phyloP scores from a whole-genome alignment of 2,797 vertebrate genomes.

The Spinus pinus region DNA sequence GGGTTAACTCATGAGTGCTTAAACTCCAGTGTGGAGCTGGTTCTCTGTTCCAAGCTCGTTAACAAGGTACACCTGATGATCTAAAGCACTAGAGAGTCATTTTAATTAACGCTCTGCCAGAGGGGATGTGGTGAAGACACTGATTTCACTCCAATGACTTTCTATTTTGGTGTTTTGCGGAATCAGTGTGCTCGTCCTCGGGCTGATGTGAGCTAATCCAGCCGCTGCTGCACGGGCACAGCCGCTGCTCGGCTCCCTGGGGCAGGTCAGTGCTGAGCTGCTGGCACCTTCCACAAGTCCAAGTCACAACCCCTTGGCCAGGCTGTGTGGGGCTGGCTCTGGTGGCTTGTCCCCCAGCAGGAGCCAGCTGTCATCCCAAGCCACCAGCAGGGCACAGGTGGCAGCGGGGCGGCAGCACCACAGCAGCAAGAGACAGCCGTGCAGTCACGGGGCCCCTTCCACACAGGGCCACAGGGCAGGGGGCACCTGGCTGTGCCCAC shows the following conservation, averaged over 20 bases:
- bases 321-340: not conserved
- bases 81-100: slow-evolving; percentile 60
- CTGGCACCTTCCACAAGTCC: rapidly evolving
- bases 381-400: rapidly evolving
- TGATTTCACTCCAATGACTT: slow-evolving; percentile 61
- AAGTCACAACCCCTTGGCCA: not conserved
- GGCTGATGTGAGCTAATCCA: not conserved
- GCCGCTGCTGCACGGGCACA: not conserved
- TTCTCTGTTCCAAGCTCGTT: slow-evolving; percentile 50
- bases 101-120: slow-evolving; percentile 62
- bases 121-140: slow-evolving; percentile 62
- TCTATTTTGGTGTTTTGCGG: slow-evolving; percentile 41
- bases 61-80: slow-evolving; percentile 62
- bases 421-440: rapidly evolving
- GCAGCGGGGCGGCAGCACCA: rapidly evolving
- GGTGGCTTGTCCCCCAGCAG: rapidly evolving
- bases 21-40: not conserved
- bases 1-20: slow-evolving; percentile 39
- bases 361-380: rapidly evolving
- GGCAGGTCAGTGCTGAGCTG: not conserved
- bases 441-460: rapidly evolving
- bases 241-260: rapidly evolving
- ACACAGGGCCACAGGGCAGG: rapidly evolving
- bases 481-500: rapidly evolving
- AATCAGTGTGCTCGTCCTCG: not conserved